Evolutionary conservation across 1,140 invertebrate genomes (phyloP).

Genomic region (Pseudoatta argentina): DNA sequence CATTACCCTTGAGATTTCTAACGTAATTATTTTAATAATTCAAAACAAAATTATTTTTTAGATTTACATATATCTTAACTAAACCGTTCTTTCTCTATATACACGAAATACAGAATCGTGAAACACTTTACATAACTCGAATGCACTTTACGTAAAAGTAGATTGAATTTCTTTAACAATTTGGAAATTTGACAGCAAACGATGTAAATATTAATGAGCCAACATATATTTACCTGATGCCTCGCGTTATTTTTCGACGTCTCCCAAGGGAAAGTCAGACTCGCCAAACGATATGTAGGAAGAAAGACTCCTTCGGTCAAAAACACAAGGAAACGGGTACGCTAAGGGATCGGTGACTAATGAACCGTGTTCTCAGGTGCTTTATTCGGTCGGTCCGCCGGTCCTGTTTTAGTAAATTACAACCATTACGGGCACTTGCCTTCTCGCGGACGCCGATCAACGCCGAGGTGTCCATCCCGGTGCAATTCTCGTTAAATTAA

Average conservation of each 20-base stretch:
- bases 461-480: constrained; percentile 79
- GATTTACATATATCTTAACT: too few species aligned
- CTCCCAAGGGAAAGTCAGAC: constrained; percentile 33
- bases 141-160: background rate
- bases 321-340: constrained; percentile 48
- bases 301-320: constrained; percentile 44
- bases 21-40: too few species aligned
- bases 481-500: constrained; percentile 85
- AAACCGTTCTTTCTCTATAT: background rate
- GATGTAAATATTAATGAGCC: constrained; percentile 28
- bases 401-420: constrained; percentile 84
- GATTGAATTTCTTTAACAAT: background rate
- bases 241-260: constrained; percentile 30
- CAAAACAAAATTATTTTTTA: too few species aligned
- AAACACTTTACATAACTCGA: background rate
- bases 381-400: constrained; percentile 79
- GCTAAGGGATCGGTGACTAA: constrained; percentile 77
- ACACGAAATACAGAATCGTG: background rate
- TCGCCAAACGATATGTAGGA: constrained; percentile 21
- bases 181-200: background rate
- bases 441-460: constrained; percentile 77
- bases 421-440: constrained; percentile 85
- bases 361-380: constrained; percentile 79
- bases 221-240: background rate
- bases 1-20: too few species aligned